Evolutionary conservation across 2,797 vertebrate genomes (phyloP), one percentile per base, ranked within the genome.

Genomic region (Darevskia nairensis): DNA sequence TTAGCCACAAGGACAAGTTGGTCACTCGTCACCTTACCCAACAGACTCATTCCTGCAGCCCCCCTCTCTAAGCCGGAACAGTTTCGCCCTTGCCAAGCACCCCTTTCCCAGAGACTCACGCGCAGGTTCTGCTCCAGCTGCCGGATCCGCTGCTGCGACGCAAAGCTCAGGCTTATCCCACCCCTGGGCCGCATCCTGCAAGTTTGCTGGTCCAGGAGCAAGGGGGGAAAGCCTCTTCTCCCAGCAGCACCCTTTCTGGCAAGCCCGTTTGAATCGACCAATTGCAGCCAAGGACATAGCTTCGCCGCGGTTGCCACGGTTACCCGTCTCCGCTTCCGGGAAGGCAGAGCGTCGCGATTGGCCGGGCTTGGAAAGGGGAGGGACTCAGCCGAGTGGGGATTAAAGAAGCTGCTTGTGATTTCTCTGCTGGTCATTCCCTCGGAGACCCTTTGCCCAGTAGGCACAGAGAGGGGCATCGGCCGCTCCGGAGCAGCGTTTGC

Each of bases 71-170:
- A 55, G 50, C 50, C 50, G 13, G 3, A 55, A 13, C 13, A 55
- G 50, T 55, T 55, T 55, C 50, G n/a, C 66, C 41, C 76, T 39
- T 2, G 32, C 61, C 83, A 85, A 19, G 61, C 64, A 8, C 13
- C 32, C 46, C 27, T 4, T 27, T n/a, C 17, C 6, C 44, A 29
- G 35, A 11, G 4, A 84, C 94, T 95, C 91, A 96, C 95, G 59
- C 89, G 87, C 86, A 94, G 44, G 6, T 81, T 92, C n/a, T 82
- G 93, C 44, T 95, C 92, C 92, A 96, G 94, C 91, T 94, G 95
- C 91, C n/a, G 66, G 2, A 91, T 86, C 61, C 89, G 87, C 72
- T 84, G 94, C 32, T 94, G 91, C 39, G 91, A 93, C 77, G 94
- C 77, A 2, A 78, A 44, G 19, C 41, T 15, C 27, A 1, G 0